Base-by-base conservation (phyloP, 2,888 invertebrate genomes). In the Tetramorium bicarinatum region DNA sequence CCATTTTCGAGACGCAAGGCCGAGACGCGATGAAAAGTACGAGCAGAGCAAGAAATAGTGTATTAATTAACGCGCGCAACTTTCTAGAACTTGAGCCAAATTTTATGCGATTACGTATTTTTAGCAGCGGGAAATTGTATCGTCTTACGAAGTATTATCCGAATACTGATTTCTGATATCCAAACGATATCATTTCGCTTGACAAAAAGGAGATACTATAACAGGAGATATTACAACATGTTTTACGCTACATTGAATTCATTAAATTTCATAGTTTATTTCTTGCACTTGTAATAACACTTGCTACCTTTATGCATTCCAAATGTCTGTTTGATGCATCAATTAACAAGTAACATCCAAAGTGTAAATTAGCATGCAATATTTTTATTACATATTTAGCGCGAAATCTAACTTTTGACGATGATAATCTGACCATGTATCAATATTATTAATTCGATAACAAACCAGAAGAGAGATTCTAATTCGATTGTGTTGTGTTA, bases 1-100 rank as follows among this genome's bases (percentile, higher is more conserved):
- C 71, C 47, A 79, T 79, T 79, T 79, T 79, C 71, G 71, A 79
- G 47, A 49, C 47, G 34, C 69, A 79, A 79, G 71, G 71, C 44
- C 59, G 72, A 47, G 54, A 59, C 25, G 71, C 59, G 47, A 71
- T 25, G 47, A 71, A 47, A 71, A 71, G 59, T 13, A 64, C 64
- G 44, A 75, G 21, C 34, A 25, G 8, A 66, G 52, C 52, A 41
- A 41, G 67, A 54, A 77, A 49, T 34, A 38, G 4, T 21, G 41
- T 15, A 54, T 54, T 77, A 77, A 67, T 77, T 77, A 77, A 67
- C 64, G 64, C 62, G 49, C 6, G 2, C 11, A 75, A 75, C 77
- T 77, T 77, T 67, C 29, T 38, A 25, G 67, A 67, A 54, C 34
- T 67, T 54, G 67, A 77, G 54, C 47, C 64, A 76, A 64, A 64